phyloP scores from a whole-genome alignment of 37 sponge, comb jelly and placozoan genomes.

The Eunapius fragilis region DNA sequence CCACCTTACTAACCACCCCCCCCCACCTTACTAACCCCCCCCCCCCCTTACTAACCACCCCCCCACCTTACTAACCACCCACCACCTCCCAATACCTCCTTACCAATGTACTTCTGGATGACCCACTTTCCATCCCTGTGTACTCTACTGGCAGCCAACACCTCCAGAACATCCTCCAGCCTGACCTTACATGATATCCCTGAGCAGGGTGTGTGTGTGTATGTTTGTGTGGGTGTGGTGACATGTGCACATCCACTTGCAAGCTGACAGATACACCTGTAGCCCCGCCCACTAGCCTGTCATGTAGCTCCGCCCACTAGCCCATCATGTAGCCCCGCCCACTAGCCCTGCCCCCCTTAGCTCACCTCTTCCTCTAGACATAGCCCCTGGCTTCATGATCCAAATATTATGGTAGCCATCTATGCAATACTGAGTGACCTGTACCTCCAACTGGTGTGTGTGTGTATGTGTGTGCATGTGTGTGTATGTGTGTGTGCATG shows the following conservation, averaged over 20 bases:
- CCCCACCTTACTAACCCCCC: too few species aligned
- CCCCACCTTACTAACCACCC: not conserved
- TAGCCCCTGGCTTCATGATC: constrained; percentile 97
- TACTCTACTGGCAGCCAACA: constrained; percentile 38
- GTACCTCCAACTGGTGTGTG: constrained; percentile 27
- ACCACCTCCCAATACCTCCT: not conserved
- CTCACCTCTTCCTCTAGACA: constrained; percentile 91
- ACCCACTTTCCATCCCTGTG: constrained; percentile 83
- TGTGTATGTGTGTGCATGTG: not conserved
- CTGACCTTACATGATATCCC: constrained; percentile 76
- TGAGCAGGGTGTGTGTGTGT: too few species aligned
- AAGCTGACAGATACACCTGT: too few species aligned
- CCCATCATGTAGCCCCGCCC: too few species aligned
- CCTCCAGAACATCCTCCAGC: constrained; percentile 68
- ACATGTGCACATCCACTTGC: too few species aligned
- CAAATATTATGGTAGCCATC: constrained; percentile 92
- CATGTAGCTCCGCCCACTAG: too few species aligned
- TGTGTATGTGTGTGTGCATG: not conserved
- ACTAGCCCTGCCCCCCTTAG: too few species aligned
- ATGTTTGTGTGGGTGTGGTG: too few species aligned
- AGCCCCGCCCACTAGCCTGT: too few species aligned
- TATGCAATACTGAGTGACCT: constrained; percentile 76
- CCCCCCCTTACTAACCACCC: too few species aligned
- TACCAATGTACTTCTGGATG: constrained; percentile 97
- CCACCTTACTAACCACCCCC: too few species aligned